Evolutionary conservation across 53 echinoderm and acorn worm genomes (phyloP), one percentile per base, ranked within the genome.

Genomic region (Echinometra lucunter): DNA sequence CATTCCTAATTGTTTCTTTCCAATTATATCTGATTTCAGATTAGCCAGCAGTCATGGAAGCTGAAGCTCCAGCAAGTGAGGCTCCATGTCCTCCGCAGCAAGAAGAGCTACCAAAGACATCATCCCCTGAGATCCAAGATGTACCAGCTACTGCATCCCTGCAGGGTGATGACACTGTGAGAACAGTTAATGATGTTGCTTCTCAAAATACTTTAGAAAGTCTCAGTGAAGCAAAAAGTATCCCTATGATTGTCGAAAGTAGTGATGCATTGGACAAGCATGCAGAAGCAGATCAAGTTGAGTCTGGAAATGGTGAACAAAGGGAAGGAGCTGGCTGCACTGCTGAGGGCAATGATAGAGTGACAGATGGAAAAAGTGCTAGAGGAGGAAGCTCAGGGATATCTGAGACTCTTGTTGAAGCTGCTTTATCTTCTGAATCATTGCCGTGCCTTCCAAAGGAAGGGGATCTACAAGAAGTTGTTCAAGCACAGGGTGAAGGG

Each of bases 11-110:
- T 63, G 21, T 9, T 63, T 63, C 21, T 1, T 4, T 63, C 19
- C 44, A 5, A 9, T 85, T 49, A 10, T n/a, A 47, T 49, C 28
- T 47, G 28, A 49, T 49, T 85, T 45, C 85, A 85, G 85, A 30
- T 45, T 28, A 85, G 30, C 37, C 85, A 45, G 12, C n/a, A 85
- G 85, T 49, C n/a, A 85, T 85, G 85, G 85, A 85, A 49, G 27
- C 53, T 12, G 45, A 47, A 16, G 85, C 44, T 45, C 23, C 44
- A 19, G 82, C 21, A n/a, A 49, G 27, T 47, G 30, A 47, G 47
- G 2, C 30, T 85, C 28, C 53, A 28, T 85, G 34, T 85, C 85
- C 45, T 85, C 53, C 47, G 45, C 0, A 81, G 44, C 18, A 6
- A 44, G 49, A 49, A 35, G 85, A 49, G 45, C 85, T 49, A 13